Conservation (phyloP, 2,113 vertebrate genomes). For the Tenrec ecaudatus region DNA sequence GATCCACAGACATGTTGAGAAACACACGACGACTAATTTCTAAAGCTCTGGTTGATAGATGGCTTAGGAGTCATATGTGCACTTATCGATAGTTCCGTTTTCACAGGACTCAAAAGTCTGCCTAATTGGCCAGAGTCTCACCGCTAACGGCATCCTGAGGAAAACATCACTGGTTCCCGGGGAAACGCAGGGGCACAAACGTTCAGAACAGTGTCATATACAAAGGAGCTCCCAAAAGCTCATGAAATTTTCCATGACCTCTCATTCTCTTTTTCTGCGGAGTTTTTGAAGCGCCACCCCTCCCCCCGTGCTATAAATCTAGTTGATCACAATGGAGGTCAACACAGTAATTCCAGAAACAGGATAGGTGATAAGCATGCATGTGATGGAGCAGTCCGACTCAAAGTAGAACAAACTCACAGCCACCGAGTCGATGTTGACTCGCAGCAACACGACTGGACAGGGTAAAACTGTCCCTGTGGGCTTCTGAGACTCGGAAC, state of each 20-base stretch:
- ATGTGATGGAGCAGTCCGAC: background rate
- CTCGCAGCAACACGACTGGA: too few species aligned
- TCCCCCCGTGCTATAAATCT: background rate
- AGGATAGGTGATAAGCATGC: background rate
- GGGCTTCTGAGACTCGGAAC: too few species aligned
- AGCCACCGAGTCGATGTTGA: too few species aligned
- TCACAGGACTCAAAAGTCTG: background rate
- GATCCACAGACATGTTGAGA: background rate
- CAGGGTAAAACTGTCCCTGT: too few species aligned
- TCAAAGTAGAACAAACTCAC: too few species aligned
- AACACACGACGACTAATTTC: background rate
- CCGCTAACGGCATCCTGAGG: background rate
- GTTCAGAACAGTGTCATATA: background rate
- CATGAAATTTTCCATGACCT: too few species aligned
- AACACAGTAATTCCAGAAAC: slow-evolving; percentile 26
- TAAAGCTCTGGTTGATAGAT: background rate
- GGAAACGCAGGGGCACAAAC: background rate
- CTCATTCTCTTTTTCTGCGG: too few species aligned
- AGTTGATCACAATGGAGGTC: background rate
- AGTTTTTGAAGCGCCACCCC: too few species aligned
- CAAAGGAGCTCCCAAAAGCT: too few species aligned
- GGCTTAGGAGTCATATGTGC: background rate
- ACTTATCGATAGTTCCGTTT: background rate
- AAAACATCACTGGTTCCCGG: background rate
- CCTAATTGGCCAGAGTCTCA: background rate